Percentiles rank a stretch among this genome's conserved stretches.
Conservation (phyloP, 2,797 vertebrate species). For the Pipistrellus pipistrellus region DNA sequence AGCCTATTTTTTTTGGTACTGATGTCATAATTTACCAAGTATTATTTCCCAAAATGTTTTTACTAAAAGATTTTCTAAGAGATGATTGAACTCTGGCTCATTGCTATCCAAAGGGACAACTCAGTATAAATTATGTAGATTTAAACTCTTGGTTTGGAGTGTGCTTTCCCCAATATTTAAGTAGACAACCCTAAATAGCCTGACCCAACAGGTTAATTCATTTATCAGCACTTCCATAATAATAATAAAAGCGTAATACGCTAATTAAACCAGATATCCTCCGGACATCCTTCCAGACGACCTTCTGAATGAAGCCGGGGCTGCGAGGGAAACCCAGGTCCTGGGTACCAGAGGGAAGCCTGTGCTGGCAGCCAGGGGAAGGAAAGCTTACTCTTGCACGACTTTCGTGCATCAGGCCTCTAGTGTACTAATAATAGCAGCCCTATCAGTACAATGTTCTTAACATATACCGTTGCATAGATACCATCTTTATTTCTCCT, state of each 20-base stretch:
- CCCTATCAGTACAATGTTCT: not conserved
- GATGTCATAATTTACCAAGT: not conserved
- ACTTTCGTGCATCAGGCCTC: no score
- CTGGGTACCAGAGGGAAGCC: no score
- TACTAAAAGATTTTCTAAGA: not conserved
- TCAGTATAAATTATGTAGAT: not conserved
- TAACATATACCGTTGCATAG: not conserved
- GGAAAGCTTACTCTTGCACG: no score
- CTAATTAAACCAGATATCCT: no score
- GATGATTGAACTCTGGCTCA: not conserved
- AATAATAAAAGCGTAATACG: no score
- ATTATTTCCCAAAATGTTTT: not conserved
- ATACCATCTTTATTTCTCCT: not conserved
- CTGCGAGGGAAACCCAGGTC: no score
- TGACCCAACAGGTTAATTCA: not conserved
- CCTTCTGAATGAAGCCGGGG: no score
- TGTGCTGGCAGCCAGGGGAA: no score
- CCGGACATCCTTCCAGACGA: no score
- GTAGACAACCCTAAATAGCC: not conserved
- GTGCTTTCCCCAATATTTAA: not conserved
- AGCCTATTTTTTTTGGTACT: not conserved
- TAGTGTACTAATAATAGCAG: not conserved
- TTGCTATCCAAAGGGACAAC: not conserved
- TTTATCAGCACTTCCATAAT: not conserved
- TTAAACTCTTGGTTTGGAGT: constrained; percentile 17